A percentile compares a stretch with the other conserved stretches of the same genome.
Evolutionary conservation across 2,888 invertebrate genomes (phyloP).

Genomic region (Drosophila flavopinicola): DNA sequence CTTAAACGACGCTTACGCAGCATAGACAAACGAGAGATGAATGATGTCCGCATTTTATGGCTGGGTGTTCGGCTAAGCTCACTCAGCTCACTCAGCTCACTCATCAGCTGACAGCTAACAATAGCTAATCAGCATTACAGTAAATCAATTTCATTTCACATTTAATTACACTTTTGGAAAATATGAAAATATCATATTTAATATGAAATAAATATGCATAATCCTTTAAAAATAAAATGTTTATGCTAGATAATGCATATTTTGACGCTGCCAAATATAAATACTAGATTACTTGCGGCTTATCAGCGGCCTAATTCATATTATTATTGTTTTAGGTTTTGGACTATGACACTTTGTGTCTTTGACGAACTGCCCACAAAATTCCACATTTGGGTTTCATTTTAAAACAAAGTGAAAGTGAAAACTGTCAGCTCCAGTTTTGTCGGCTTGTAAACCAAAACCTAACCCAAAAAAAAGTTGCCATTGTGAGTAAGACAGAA

Average conservation of each 20-base stretch:
- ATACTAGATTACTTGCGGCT: conserved; percentile 12
- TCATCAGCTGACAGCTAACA: no score
- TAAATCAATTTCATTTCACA: no score
- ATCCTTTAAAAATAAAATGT: conserved; percentile 10
- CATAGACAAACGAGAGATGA: not conserved
- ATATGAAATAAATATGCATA: not conserved
- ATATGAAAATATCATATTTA: not conserved
- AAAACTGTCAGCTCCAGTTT: conserved; percentile 17
- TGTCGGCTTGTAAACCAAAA: conserved; percentile 4
- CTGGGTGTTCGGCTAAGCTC: not conserved
- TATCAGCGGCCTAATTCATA: conserved; percentile 22
- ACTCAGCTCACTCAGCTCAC: not conserved
- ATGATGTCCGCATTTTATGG: not conserved
- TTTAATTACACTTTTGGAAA: not conserved
- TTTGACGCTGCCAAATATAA: conserved; percentile 6
- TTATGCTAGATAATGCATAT: not conserved
- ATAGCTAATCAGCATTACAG: no score
- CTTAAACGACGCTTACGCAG: not conserved
- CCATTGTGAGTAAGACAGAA: not conserved
- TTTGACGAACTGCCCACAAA: conserved; percentile 30
- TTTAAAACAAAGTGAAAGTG: conserved; percentile 29
- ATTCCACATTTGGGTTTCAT: conserved; percentile 28
- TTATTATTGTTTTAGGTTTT: conserved; percentile 10
- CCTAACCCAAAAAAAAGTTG: conserved; percentile 9
- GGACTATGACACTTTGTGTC: conserved; percentile 9